phyloP scores from a whole-genome alignment of 2,113 vertebrate species.

The Pholis gunnellus region DNA sequence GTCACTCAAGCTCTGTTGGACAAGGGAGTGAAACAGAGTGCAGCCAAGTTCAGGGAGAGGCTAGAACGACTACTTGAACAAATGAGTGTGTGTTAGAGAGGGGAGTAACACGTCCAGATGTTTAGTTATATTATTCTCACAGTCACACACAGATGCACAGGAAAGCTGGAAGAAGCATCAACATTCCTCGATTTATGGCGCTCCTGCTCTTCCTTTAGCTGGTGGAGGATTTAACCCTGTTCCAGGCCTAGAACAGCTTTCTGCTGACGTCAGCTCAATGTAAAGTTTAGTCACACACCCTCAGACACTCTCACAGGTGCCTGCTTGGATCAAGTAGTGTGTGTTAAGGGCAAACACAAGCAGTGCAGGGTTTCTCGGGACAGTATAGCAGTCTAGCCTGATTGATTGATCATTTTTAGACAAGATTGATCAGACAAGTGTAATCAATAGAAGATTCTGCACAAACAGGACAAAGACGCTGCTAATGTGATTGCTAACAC shows the following conservation, averaged over 20 bases:
- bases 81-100: neutral
- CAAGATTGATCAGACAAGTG: constrained; percentile 18
- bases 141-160: constrained; percentile 15
- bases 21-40: neutral
- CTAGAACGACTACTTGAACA: neutral
- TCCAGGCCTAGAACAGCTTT: neutral
- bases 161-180: constrained; percentile 32
- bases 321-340: neutral
- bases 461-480: neutral
- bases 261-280: constrained; percentile 3
- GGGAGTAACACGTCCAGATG: constrained; percentile 49
- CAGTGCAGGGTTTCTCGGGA: constrained; percentile 1
- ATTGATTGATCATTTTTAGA: constrained; percentile 21
- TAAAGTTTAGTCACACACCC: constrained; percentile 8
- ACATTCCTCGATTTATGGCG: constrained; percentile 44
- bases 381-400: constrained; percentile 5
- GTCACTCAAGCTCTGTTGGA: neutral
- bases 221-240: neutral
- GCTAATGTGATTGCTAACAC: neutral
- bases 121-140: constrained; percentile 14
- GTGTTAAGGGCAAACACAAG: constrained; percentile 46
- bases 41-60: neutral
- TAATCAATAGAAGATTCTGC: constrained; percentile 6
- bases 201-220: neutral
- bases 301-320: neutral